A percentile compares a stretch with the other conserved stretches of the same genome.
These are phyloP conservation scores for Stomatorhinus ivindoensis DNA, from an alignment of 2,113 vertebrate genomes.

Conservation along the genomic window DNA sequence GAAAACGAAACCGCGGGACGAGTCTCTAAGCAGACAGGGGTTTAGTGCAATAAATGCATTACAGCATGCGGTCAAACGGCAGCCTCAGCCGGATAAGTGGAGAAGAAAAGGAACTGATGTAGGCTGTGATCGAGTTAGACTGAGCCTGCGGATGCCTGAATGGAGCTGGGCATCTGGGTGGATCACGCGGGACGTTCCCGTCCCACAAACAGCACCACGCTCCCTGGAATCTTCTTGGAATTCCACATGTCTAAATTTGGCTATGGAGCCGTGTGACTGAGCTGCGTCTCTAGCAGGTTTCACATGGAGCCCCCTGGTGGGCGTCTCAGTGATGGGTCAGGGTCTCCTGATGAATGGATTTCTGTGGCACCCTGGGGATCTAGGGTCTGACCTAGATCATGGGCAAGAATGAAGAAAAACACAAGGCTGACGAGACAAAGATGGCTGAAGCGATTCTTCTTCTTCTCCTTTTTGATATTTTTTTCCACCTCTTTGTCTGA, in stretches of 20 bases:
- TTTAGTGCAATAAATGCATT: background rate
- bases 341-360: background rate
- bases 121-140: background rate
- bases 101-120: background rate
- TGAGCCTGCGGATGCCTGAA: background rate
- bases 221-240: background rate
- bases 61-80: background rate
- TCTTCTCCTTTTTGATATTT: background rate
- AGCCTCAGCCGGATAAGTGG: background rate
- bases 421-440: background rate
- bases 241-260: slow-evolving; percentile 10
- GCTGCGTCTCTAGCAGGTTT: background rate
- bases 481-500: background rate
- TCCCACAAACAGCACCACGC: background rate
- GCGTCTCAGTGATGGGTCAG: background rate
- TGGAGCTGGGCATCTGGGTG: background rate
- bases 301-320: background rate
- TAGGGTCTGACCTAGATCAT: background rate
- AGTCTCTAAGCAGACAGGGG: background rate
- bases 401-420: background rate
- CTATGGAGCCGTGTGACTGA: background rate
- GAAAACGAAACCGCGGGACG: background rate
- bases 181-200: background rate
- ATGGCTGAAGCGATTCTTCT: background rate
- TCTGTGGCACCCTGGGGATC: background rate